Base-by-base conservation (phyloP, 2,888 invertebrate species). In the Morpho deidamia region DNA sequence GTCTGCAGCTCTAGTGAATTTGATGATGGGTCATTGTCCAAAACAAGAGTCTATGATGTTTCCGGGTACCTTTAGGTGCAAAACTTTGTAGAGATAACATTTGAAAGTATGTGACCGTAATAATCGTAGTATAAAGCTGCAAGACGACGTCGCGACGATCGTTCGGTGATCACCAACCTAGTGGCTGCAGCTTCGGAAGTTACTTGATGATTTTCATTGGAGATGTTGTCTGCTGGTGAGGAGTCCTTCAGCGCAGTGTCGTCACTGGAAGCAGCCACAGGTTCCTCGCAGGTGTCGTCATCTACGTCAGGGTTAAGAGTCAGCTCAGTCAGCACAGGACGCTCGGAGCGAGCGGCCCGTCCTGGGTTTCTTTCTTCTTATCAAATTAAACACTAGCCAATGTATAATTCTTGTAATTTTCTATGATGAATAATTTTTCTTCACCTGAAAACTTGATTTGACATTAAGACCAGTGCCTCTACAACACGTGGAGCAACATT, bases 381-480 rank as follows among this genome's bases (percentile, higher is more conserved):
- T 32, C 37, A 49, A 53, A 39, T 40, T 53, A 38, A 42, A 55
- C 40, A 42, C 42, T 39, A 52, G 52, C 47, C 44, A 46, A 49
- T 44, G 41, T 33, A 51, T 37, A 14, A 12, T 39, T 52, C 59
- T 55, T 56, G 46, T 40, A 42, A 23, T 23, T 48, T 44, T 46
- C 43, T 47, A 32, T 52, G 51, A 47, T 50, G 60, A 70, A 69
- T 69, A 50, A 50, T 48, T 52, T 43, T 51, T 79, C 74, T 80
- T 81, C 76, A 89, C 89, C 89, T 89, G 89, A 88, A 89, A 89
- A 88, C 89, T 89, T 78, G 89, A 89, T 87, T 83, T 75, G 76
- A 83, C 76, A 88, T 89, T 89, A 89, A 81, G 84, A 87, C 82
- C 81, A 75, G 74, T 73, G 74, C 77, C 78, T 76, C 76, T 71